These are phyloP conservation scores for Ochotona princeps DNA, from an alignment of 2,113 vertebrate genomes.

Conservation along the genomic window DNA sequence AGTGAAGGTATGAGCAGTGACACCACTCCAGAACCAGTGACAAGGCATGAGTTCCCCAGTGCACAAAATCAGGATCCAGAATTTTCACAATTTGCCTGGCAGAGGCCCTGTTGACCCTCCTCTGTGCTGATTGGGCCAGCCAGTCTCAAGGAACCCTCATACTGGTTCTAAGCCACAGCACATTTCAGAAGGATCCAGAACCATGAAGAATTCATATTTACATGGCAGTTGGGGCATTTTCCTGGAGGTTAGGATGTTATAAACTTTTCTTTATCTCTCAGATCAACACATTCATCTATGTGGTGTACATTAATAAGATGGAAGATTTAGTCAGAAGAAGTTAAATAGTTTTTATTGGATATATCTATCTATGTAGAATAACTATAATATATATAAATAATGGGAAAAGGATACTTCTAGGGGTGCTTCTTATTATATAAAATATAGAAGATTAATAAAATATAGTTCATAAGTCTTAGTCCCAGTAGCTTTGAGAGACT, in stretches of 20 bases:
- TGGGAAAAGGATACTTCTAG: background rate
- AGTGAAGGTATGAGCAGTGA: background rate
- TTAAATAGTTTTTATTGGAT: background rate
- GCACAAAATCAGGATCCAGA: background rate
- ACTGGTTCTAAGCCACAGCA: background rate
- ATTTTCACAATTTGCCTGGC: background rate
- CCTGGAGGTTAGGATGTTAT: background rate
- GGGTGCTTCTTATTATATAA: background rate
- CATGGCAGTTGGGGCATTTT: background rate
- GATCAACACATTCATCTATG: background rate
- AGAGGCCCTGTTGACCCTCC: background rate
- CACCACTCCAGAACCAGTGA: background rate
- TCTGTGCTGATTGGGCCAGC: background rate
- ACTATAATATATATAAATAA: background rate
- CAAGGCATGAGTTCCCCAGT: no score
- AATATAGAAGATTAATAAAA: background rate
- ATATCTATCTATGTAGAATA: background rate
- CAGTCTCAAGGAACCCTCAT: background rate
- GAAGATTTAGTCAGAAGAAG: background rate
- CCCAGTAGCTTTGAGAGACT: background rate
- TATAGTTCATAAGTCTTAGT: background rate
- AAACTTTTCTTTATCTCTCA: background rate
- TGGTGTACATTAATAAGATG: background rate
- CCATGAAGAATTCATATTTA: background rate
- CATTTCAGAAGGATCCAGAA: background rate